Evolutionary conservation across 1,140 invertebrate species (phyloP).

Genomic region (Ctenoplectra terminalis): DNA sequence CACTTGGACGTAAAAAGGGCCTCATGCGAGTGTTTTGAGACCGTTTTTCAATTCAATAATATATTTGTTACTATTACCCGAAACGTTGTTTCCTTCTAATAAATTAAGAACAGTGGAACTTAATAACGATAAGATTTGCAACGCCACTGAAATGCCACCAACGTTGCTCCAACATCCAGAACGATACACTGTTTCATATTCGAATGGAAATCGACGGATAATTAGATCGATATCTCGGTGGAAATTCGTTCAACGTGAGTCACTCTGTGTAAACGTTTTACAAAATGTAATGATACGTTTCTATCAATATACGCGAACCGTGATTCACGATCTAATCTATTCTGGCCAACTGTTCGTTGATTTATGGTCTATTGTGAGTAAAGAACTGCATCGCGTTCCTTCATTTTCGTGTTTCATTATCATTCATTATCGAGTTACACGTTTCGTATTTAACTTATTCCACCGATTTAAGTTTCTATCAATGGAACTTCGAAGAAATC

Average conservation of each 20-base stretch:
- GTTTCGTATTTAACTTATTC: neutral
- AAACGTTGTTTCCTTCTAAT: neutral
- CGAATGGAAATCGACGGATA: constrained; percentile 63
- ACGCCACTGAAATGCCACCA: constrained; percentile 51
- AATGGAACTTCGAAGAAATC: neutral
- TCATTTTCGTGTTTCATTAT: constrained; percentile 22
- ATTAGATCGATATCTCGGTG: constrained; percentile 53
- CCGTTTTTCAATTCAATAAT: too few species aligned
- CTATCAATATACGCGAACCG: constrained; percentile 35
- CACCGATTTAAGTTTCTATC: neutral
- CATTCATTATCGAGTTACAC: constrained; percentile 25
- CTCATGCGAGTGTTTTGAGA: too few species aligned
- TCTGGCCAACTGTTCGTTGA: constrained; percentile 55
- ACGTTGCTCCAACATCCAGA: neutral
- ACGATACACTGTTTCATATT: neutral
- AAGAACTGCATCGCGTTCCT: constrained; percentile 38
- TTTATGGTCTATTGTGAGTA: constrained; percentile 42
- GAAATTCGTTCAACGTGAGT: constrained; percentile 41
- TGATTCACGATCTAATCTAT: constrained; percentile 62
- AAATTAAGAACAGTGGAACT: constrained; percentile 28
- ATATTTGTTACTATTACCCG: too few species aligned
- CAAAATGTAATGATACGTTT: constrained; percentile 65
- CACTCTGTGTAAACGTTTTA: constrained; percentile 50
- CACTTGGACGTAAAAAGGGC: too few species aligned
- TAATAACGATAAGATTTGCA: constrained; percentile 44